These are phyloP conservation scores for Dasypogon diadema DNA, from an alignment of 2,888 invertebrate species.

Conservation along the genomic window DNA sequence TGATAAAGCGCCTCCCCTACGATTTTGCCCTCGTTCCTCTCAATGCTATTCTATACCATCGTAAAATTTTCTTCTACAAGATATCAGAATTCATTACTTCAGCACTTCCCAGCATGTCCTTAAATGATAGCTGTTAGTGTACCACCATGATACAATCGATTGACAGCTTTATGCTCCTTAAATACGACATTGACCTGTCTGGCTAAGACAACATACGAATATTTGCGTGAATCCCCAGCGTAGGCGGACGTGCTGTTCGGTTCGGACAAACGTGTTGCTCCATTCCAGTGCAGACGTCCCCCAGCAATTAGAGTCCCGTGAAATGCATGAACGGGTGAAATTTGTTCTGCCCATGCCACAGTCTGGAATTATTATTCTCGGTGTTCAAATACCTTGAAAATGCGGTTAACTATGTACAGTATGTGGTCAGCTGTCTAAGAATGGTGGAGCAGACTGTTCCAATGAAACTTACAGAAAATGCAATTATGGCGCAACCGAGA, in stretches of 20 bases:
- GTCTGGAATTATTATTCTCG: constrained; percentile 25
- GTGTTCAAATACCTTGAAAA: constrained; percentile 30
- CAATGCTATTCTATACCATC: not conserved
- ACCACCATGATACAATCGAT: too few species aligned
- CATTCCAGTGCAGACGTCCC: not conserved
- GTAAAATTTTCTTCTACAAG: not conserved
- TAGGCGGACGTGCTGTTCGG: too few species aligned
- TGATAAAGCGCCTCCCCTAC: constrained; percentile 8
- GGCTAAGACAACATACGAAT: too few species aligned
- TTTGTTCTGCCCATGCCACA: not conserved
- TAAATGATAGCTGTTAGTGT: not conserved
- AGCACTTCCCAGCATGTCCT: not conserved
- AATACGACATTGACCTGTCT: too few species aligned
- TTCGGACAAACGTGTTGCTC: not conserved
- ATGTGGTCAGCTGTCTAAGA: constrained; percentile 20
- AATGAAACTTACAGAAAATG: constrained; percentile 12
- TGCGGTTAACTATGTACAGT: constrained; percentile 22
- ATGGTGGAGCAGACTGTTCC: not conserved
- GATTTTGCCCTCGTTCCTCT: not conserved
- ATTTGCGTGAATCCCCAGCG: not conserved
- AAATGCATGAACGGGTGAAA: not conserved
- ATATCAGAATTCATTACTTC: constrained; percentile 9
- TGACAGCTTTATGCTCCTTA: too few species aligned
- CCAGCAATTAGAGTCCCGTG: constrained; percentile 4
- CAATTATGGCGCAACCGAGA: constrained; percentile 24